These are phyloP conservation scores for Eupithecia abbreviata DNA, from an alignment of 2,888 invertebrate genomes.

Conservation along the genomic window DNA sequence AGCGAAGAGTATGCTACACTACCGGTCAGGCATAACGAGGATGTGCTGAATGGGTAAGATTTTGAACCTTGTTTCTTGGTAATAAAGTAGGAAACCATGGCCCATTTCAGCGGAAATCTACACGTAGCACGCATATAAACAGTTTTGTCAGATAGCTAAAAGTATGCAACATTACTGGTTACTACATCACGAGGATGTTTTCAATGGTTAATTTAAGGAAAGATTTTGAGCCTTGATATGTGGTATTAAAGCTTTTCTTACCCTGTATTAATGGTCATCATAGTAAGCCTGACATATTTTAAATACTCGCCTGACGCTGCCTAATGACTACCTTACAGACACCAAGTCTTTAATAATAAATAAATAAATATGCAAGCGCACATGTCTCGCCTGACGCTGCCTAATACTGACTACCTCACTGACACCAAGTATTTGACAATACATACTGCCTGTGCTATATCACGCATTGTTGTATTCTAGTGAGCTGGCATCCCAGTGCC, in stretches of 20 bases:
- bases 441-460: conserved; percentile 87
- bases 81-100: conserved; percentile 40
- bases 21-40: conserved; percentile 99
- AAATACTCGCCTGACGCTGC: too few relatives aligned
- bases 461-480: conserved; percentile 85
- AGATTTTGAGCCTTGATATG: conserved; percentile 42
- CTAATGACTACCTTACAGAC: conserved; percentile 95
- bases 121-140: conserved; percentile 80
- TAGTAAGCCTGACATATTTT: too few relatives aligned
- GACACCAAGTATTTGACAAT: conserved; percentile 92
- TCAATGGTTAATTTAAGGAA: conserved; percentile 88
- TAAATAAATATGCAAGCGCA: conserved; percentile 99
- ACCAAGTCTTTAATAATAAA: conserved; percentile 96
- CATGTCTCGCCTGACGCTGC: conserved; percentile 91
- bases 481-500: conserved; percentile 71
- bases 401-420: conserved; percentile 96
- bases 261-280: too few relatives aligned
- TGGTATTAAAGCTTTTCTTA: not conserved
- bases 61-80: not conserved
- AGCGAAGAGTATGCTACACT: conserved; percentile 95
- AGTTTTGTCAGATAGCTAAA: conserved; percentile 92
- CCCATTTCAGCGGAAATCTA: conserved; percentile 89
- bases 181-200: conserved; percentile 97
- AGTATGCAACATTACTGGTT: conserved; percentile 98
- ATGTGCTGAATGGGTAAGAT: conserved; percentile 92